Evolutionary conservation across 2,797 vertebrate species (phyloP).

Genomic region (Hylomyscus alleni): DNA sequence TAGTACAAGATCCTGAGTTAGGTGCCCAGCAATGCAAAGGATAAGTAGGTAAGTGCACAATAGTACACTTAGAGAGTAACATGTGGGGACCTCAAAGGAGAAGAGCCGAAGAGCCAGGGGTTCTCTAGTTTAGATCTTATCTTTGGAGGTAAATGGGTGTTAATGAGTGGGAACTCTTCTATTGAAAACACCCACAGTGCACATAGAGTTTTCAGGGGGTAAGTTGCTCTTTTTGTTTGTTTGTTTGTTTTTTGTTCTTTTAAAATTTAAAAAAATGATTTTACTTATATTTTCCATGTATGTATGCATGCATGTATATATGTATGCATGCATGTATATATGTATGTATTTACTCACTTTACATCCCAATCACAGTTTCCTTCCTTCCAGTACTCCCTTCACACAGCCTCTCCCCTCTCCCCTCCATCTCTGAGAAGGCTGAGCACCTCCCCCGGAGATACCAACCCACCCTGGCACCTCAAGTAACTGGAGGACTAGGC

Average conservation of each 20-base stretch:
- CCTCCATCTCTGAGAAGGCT: no score
- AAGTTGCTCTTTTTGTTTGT: background rate
- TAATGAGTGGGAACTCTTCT: background rate
- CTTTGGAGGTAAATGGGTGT: background rate
- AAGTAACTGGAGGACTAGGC: no score
- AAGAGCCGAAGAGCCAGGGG: background rate
- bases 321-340: no score
- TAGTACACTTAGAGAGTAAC: background rate
- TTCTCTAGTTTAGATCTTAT: background rate
- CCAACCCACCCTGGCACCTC: no score
- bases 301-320: no score
- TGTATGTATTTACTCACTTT: no score
- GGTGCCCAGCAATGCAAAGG: background rate
- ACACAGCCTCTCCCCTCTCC: no score
- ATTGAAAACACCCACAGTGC: background rate
- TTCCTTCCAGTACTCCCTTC: no score
- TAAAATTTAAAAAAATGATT: background rate
- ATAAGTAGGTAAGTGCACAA: background rate
- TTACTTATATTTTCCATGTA: no score
- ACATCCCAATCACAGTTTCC: no score
- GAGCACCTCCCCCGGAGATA: rapidly evolving
- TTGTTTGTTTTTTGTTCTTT: background rate
- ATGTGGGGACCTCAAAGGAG: background rate
- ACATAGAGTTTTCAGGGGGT: background rate
- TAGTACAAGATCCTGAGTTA: background rate